phyloP scores from a whole-genome alignment of 2,888 invertebrate genomes.

The Danaus chrysippus region DNA sequence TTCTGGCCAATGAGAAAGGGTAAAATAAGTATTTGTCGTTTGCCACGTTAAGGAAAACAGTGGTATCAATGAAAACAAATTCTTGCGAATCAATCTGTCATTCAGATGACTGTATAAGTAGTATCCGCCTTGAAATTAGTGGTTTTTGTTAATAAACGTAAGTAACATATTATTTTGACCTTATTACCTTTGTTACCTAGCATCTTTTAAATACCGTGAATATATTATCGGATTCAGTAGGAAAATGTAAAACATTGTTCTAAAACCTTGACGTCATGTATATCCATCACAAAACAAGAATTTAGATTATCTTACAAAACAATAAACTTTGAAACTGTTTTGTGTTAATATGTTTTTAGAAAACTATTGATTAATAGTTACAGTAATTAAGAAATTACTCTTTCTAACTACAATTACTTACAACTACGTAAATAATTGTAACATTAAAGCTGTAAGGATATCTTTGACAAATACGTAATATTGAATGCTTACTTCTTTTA shows the following conservation, averaged over 20 bases:
- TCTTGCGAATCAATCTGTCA: slow-evolving; percentile 56
- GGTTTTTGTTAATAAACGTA: slow-evolving; percentile 53
- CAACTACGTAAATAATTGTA: too few species aligned
- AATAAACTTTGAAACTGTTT: slow-evolving; percentile 22
- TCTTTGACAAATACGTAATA: too few species aligned
- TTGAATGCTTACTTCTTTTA: too few species aligned
- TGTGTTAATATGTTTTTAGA: neutral
- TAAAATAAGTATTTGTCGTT: slow-evolving; percentile 14
- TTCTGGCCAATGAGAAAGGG: slow-evolving; percentile 27
- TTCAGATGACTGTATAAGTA: slow-evolving; percentile 71
- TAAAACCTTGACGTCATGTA: slow-evolving; percentile 66
- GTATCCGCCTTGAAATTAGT: slow-evolving; percentile 64
- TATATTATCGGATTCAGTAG: neutral
- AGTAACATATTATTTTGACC: slow-evolving; percentile 45
- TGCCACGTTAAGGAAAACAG: slow-evolving; percentile 46
- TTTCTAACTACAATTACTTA: too few species aligned
- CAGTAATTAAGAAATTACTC: too few species aligned
- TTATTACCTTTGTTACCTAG: slow-evolving; percentile 9
- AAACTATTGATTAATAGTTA: neutral
- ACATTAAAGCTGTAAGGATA: too few species aligned
- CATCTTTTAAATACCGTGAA: slow-evolving; percentile 2
- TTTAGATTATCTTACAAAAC: slow-evolving; percentile 34
- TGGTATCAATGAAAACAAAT: slow-evolving; percentile 51
- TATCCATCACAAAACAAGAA: slow-evolving; percentile 58
- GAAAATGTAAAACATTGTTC: slow-evolving; percentile 10